Percentiles rank a stretch among this genome's conserved stretches.
phyloP scores from a whole-genome alignment of 2,888 invertebrate species.

The Teleiodes luculella region DNA sequence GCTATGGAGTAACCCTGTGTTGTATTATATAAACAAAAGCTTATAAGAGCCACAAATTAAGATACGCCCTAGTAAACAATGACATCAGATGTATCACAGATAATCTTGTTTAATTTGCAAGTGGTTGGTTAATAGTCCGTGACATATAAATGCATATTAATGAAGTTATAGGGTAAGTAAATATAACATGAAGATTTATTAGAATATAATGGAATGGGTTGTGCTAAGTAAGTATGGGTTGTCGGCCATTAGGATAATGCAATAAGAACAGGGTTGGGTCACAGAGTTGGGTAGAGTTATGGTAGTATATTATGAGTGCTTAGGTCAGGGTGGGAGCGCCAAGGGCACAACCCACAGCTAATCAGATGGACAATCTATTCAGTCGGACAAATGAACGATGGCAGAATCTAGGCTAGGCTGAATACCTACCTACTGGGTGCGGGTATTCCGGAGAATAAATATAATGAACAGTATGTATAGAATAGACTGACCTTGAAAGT shows the following conservation, averaged over 20 bases:
- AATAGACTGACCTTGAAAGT: too few species aligned
- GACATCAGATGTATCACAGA: conserved; percentile 5
- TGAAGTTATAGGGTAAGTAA: not conserved
- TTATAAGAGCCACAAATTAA: conserved; percentile 2
- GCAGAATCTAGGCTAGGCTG: conserved; percentile 11
- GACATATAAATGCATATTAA: not conserved
- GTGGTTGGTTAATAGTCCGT: not conserved
- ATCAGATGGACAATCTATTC: conserved; percentile 10
- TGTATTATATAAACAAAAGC: not conserved
- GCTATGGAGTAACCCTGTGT: not conserved
- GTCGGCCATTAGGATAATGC: conserved; percentile 18
- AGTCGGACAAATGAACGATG: conserved; percentile 9
- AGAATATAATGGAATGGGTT: not conserved
- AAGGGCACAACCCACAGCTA: conserved; percentile 14
- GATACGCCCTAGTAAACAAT: conserved; percentile 10
- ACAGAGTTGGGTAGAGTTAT: too few species aligned
- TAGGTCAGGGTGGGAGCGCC: conserved; percentile 19
- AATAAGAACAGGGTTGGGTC: conserved; percentile 18
- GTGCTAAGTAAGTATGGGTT: not conserved
- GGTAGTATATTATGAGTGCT: not conserved
- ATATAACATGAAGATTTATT: not conserved
- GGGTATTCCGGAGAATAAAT: not conserved
- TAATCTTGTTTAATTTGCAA: conserved; percentile 4
- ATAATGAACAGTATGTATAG: too few species aligned
- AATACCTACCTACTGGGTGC: conserved; percentile 10